Evolutionary conservation across 1,140 invertebrate genomes (phyloP), one percentile per base, ranked within the genome.

Genomic region (Trichonephila clavipes): DNA sequence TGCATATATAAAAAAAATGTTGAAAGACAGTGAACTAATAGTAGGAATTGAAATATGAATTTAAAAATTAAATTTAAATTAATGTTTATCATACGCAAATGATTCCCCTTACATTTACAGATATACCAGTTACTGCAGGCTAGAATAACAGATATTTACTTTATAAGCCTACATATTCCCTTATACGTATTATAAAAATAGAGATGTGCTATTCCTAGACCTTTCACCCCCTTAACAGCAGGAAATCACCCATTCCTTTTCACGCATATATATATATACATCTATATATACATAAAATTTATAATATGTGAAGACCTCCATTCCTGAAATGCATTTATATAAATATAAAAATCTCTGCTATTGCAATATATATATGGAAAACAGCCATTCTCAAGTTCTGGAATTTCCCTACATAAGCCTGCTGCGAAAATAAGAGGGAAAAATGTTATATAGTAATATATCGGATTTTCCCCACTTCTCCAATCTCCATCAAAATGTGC

Each of bases 381-480:
- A 77, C 72, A 28, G 16, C 21, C 58, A 58, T 58, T 85, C 58
- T 85, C 82, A 51, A 85, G 82, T 59, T 58, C 21, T 19, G 82
- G 82, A 85, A 59, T 85, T 85, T 85, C 82, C 82, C 19, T 85
- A 85, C 82, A 24, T 85, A 85, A 85, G 58, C 82, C 10, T 24
- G 82, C 58, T 85, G 44, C 19, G 82, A 59, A 77, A 77, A 64
- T 62, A 87, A 40, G 61, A 34, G 85, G 28, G 24, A 59, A 58
- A 58, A 61, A 64, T 62, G 85, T 87, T 87, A 87, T 87, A 87
- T 61, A 87, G 85, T 87, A 87, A 87, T 87, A 83, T 59, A 87
- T 87, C 85, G 61, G 24, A 87, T 87, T 87, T 87, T 87, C 85
- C 51, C 85, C 58, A 87, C 85, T 72, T 66, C 64, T 24, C 40